Evolutionary conservation across 2,113 vertebrate species (phyloP), one percentile per base, ranked within the genome.

Genomic region (Corythornis cristatus): DNA sequence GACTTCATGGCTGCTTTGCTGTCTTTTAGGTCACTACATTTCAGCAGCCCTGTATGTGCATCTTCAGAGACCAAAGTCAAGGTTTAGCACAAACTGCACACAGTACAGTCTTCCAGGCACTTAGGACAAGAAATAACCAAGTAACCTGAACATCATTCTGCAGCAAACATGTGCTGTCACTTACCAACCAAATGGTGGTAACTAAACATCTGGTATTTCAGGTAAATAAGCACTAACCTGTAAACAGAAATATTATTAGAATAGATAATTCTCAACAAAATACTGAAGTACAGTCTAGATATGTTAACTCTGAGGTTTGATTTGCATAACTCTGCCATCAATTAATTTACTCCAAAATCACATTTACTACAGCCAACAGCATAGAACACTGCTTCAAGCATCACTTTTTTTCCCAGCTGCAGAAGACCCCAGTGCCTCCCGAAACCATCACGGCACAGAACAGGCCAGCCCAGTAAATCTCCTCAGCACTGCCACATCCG

Each of bases 401-500:
- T 60, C 28, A 5, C 58, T 73, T 75, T 61, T 77, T 77, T 57
- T 31, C 42, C 35, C 51, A 75, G 16, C 5, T 43, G 43, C 68
- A 93, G 83, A 58, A 93, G 37, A 37, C 37, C 37, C 37, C 37
- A 37, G 37, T 76, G 25, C 67, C 88, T 73, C 77, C 89, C 80
- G 90, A 74, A 73, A 79, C 4, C 40, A 94, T 93, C 73, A 21
- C 64, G 89, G 70, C 48, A 54, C 58, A 90, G 76, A 92, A 64
- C 65, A 93, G 93, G 92, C 9, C 48, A 90, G 89, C 45, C 50
- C 79, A 92, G 92, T 46, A 97, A 96, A 96, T 93, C 82, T 81
- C 73, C 94, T 86, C 80, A 89, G 83, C 37, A 3, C 83, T 86
- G 60, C 93, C 82, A 95, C 46, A 45, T 45, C 71, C 45, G 12